Evolutionary conservation across 2,888 invertebrate genomes (phyloP), one percentile per base, ranked within the genome.

Genomic region (Drosophila picticornis): DNA sequence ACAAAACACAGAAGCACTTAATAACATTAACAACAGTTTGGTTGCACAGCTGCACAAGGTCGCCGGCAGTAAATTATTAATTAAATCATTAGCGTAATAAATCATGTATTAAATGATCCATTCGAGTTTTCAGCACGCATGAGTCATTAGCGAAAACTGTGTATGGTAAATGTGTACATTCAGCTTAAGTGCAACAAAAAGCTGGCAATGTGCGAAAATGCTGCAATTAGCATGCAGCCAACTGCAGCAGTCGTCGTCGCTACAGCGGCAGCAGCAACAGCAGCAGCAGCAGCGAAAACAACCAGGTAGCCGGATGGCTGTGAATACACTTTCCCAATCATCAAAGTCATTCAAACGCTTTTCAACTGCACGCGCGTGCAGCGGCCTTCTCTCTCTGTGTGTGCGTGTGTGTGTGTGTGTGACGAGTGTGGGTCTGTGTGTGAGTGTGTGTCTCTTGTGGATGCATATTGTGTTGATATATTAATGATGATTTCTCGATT

Each of bases 271-370:
- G 9, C 53, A 58, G 66, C 25, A 4, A 46, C 25, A 16, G 46
- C 27, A 25, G 46, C 46, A 62, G 38, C 62, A 36, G 16, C 59
- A 11, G 38, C 32, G 13, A 57, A 50, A 50, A 32, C 59, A 70
- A 60, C 59, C 29, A n/a, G 46, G 46, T 25, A 43, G 75, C 58
- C 58, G 74, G 62, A 77, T 74, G 78, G 70, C 77, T 81, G 81
- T 72, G 79, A 86, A 89, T 90, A 90, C 88, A 88, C 90, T 85
- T 90, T 85, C 88, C 90, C 85, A 85, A 88, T 90, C 85, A 85
- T 85, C 85, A 90, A 90, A 85, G 83, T 88, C 90, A 90, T 90
- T 88, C 85, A 85, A 75, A 82, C 48, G 80, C 80, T 83, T 85
- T 84, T 87, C 88, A 88, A 64, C 74, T 68, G 83, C 85, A 88